Conservation (phyloP, 2,797 vertebrate genomes). For the Melanotaenia pygmaea region DNA sequence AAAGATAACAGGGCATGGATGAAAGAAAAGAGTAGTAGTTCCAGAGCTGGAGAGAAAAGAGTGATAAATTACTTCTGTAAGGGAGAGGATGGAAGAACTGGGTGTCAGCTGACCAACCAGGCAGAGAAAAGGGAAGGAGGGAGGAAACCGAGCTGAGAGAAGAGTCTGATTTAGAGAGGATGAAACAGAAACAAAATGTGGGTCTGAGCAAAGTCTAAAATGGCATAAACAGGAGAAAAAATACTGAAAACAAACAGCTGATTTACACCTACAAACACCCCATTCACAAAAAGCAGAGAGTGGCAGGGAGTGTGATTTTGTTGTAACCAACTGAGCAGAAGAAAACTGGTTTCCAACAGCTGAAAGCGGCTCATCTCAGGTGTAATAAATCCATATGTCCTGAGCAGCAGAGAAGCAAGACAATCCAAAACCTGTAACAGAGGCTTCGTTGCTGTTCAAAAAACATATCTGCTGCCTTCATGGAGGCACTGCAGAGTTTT, state of each 20-base stretch:
- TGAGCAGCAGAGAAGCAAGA: conserved; percentile 20
- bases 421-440: conserved; percentile 23
- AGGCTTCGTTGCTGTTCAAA: conserved; percentile 8
- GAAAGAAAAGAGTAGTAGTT: conserved; percentile 22
- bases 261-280: conserved; percentile 20
- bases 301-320: conserved; percentile 18
- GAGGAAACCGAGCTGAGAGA: conserved; percentile 13
- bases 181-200: background rate
- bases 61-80: conserved; percentile 51
- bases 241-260: conserved; percentile 21
- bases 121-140: conserved; percentile 30
- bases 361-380: conserved; percentile 41
- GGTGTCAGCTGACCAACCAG: conserved; percentile 57
- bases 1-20: conserved; percentile 28
- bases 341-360: conserved; percentile 10
- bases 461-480: background rate
- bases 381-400: conserved; percentile 50
- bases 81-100: conserved; percentile 31
- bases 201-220: background rate
- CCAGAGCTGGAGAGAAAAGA: conserved; percentile 26
- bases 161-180: conserved; percentile 10
- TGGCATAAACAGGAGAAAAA: conserved; percentile 5
- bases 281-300: background rate
- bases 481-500: background rate
- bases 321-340: conserved; percentile 32